A percentile compares a stretch with the other conserved stretches of the same genome.
phyloP scores from a whole-genome alignment of 2,888 invertebrate species.

The Apocheima hispidaria region DNA sequence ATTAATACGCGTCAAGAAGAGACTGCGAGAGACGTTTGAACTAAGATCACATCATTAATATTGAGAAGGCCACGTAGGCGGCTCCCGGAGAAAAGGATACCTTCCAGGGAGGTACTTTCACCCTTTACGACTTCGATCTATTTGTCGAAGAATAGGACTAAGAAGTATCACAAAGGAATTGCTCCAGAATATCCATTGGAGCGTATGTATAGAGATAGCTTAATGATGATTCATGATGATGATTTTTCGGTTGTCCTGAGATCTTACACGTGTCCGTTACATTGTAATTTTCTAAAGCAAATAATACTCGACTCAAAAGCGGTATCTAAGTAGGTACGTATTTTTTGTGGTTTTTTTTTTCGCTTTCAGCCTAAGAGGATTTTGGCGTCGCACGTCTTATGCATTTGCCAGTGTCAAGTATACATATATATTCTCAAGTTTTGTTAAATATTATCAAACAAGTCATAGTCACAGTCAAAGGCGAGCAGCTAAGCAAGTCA shows the following conservation, averaged over 20 bases:
- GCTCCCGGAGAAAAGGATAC: constrained; percentile 71
- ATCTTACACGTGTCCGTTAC: constrained; percentile 34
- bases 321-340: neutral
- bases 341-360: too few species aligned
- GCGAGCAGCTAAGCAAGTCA: too few species aligned
- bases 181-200: constrained; percentile 46
- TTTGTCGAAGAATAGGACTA: constrained; percentile 69
- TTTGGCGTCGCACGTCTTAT: too few species aligned
- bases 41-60: constrained; percentile 85
- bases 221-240: constrained; percentile 54
- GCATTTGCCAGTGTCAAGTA: too few species aligned
- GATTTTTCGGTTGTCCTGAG: constrained; percentile 65
- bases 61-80: constrained; percentile 80
- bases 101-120: constrained; percentile 79
- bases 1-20: constrained; percentile 80
- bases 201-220: constrained; percentile 36
- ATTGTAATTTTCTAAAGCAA: constrained; percentile 40
- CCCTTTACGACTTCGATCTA: constrained; percentile 79
- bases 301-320: neutral
- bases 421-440: too few species aligned
- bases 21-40: constrained; percentile 77
- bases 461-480: too few species aligned
- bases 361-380: too few species aligned
- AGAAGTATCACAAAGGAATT: constrained; percentile 59
- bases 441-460: too few species aligned